These are phyloP conservation scores for Panthera tigris DNA, from an alignment of 2,113 vertebrate genomes.

Conservation along the genomic window DNA sequence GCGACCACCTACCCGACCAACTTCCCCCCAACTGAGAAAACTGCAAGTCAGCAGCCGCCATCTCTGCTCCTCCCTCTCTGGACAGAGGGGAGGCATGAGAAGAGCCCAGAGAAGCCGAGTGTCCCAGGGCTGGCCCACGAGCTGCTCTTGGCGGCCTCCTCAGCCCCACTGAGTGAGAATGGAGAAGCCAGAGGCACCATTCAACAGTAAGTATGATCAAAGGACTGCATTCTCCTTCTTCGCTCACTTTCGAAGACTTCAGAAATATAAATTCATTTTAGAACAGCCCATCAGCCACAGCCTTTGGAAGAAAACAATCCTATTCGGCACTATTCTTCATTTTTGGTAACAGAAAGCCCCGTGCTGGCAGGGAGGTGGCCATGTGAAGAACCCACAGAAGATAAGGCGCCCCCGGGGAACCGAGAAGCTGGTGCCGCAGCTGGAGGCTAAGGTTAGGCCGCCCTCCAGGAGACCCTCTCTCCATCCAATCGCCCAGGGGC, in stretches of 20 bases:
- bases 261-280: neutral
- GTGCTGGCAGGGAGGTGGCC: no score
- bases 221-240: neutral
- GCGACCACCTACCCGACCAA: no score
- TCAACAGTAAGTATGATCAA: neutral
- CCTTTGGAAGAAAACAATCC: neutral
- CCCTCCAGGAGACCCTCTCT: neutral
- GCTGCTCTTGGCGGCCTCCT: neutral
- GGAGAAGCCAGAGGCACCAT: neutral
- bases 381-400: neutral
- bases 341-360: neutral
- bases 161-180: neutral
- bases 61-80: neutral
- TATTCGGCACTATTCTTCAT: neutral
- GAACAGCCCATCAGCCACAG: no score
- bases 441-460: neutral
- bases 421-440: neutral
- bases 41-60: neutral
- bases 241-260: neutral
- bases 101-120: neutral
- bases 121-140: fast-evolving
- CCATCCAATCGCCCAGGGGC: neutral
- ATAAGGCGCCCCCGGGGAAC: neutral
- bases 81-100: neutral
- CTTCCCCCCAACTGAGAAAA: neutral